These are phyloP conservation scores for Peromyscus nudipes DNA, from an alignment of 2,797 vertebrate species.

Conservation along the genomic window DNA sequence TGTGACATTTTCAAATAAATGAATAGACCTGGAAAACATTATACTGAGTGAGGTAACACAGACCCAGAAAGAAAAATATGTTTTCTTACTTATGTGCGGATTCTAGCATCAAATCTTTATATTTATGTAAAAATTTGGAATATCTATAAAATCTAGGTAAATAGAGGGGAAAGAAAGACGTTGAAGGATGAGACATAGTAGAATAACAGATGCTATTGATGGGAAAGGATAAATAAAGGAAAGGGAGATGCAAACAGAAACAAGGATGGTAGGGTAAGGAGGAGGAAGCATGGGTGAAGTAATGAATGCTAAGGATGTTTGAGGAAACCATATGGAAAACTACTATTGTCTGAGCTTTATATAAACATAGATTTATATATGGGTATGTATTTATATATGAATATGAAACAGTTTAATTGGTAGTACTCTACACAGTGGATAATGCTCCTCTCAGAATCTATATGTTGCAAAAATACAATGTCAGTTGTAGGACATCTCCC, in stretches of 20 bases:
- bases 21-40: not conserved
- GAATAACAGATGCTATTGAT: not conserved
- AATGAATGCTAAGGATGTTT: not conserved
- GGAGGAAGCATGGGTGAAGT: not conserved
- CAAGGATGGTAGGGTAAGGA: not conserved
- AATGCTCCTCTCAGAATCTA: not conserved
- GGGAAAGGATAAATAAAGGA: not conserved
- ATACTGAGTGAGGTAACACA: not conserved
- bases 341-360: not conserved
- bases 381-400: not conserved
- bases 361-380: not conserved
- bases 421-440: not conserved
- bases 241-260: not conserved
- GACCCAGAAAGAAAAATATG: not conserved
- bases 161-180: not conserved
- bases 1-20: not conserved
- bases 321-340: not conserved
- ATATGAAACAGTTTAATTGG: not conserved
- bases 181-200: not conserved
- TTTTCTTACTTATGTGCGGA: not conserved
- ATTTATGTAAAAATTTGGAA: not conserved
- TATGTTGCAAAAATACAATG: not conserved
- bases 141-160: not conserved
- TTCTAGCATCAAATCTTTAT: not conserved
- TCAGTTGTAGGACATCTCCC: not conserved